A percentile compares a stretch with the other conserved stretches of the same genome.
Evolutionary conservation across 1,140 invertebrate genomes (phyloP).

Genomic region (Stratiolaelaps scimitus): DNA sequence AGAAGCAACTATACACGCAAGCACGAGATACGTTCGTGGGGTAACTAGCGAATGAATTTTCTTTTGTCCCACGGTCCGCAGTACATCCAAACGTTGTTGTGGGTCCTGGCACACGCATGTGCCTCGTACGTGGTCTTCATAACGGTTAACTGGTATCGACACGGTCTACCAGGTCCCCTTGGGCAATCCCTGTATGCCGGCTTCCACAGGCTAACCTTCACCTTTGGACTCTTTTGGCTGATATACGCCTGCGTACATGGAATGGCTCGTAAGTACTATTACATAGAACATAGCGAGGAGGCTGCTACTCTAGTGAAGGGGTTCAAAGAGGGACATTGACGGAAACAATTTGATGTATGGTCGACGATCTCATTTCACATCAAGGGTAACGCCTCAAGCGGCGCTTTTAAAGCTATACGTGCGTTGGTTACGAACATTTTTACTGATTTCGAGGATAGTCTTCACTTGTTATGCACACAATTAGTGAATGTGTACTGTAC

Average conservation of each 20-base stretch:
- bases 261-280: slow-evolving; percentile 23
- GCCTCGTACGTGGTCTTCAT: slow-evolving; percentile 14
- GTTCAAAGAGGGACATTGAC: no score
- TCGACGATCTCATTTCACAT: no score
- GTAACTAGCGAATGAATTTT: no score
- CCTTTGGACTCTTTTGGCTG: slow-evolving; percentile 12
- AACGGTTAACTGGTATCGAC: slow-evolving; percentile 8
- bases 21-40: background rate
- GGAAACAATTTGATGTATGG: no score
- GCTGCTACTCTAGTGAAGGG: no score
- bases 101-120: background rate
- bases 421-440: no score
- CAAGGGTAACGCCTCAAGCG: no score
- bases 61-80: background rate
- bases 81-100: slow-evolving; percentile 3
- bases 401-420: no score
- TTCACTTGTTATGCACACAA: no score
- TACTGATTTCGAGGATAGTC: no score
- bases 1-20: background rate
- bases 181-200: background rate
- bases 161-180: background rate
- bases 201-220: slow-evolving; percentile 4
- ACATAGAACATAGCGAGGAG: no score
- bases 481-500: no score
- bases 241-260: slow-evolving; percentile 17